These are phyloP conservation scores for Merluccius polli DNA, from an alignment of 2,797 vertebrate genomes.

Conservation along the genomic window DNA sequence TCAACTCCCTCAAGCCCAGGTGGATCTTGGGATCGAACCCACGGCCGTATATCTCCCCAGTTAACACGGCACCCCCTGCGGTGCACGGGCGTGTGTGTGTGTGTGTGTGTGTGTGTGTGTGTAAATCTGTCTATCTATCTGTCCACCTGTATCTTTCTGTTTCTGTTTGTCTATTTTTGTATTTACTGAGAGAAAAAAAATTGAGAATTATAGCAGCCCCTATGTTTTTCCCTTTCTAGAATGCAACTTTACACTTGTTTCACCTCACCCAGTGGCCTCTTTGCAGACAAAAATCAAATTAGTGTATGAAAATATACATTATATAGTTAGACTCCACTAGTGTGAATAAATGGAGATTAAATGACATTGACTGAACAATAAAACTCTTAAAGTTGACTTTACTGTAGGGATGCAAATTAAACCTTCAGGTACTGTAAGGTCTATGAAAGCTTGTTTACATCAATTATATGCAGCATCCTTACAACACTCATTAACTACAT, in stretches of 20 bases:
- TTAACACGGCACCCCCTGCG: conserved; percentile 46
- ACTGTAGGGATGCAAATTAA: not conserved
- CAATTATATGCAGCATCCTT: not conserved
- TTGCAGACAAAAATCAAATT: not conserved
- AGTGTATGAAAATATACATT: not conserved
- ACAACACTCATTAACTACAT: not conserved
- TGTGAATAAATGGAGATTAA: not conserved
- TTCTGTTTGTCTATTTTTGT: too few species aligned
- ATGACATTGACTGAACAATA: not conserved
- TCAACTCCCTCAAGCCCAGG: conserved; percentile 47
- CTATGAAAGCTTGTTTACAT: not conserved
- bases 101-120: conserved; percentile 15
- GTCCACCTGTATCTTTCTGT: not conserved
- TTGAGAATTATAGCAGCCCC: too few species aligned
- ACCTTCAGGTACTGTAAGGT: not conserved
- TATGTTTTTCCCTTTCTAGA: too few species aligned
- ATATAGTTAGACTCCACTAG: not conserved
- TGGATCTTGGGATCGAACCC: conserved; percentile 47
- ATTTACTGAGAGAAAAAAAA: too few species aligned
- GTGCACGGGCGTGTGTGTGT: conserved; percentile 26
- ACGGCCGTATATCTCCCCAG: conserved; percentile 51
- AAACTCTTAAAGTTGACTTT: not conserved
- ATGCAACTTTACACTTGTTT: not conserved
- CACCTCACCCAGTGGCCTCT: not conserved
- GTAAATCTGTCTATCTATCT: conserved; percentile 4